Evolutionary conservation across 92 coral and sea anemone species (phyloP), one percentile per base, ranked within the genome.

Genomic region (Bergia puertoricense): DNA sequence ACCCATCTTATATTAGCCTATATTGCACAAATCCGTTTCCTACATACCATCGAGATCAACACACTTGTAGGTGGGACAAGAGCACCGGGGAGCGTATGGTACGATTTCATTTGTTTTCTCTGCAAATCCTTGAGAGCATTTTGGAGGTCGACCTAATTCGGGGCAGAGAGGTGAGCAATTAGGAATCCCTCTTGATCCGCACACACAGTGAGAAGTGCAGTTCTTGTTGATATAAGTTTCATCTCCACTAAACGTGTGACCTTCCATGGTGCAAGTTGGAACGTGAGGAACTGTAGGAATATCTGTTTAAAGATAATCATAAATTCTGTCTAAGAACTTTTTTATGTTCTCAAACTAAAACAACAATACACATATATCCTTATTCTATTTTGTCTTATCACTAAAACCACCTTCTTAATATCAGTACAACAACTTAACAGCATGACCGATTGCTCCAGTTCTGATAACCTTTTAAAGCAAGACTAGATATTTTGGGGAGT

Each of bases 141-240:
- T 74, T 2, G 85, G 85, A 7, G 90, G 71, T 13, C 30, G 38
- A 41, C 67, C 46, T 8, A 42, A 51, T 20, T 51, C 74, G n/a
- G 88, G 92, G 59, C 94, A 92, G 81, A 92, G 89, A 36, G 90
- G 86, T 39, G 68, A 69, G 77, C 94, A 92, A 1, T 77, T 65
- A 11, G 91, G 82, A 66, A 66, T 65, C 37, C 90, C 92, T 20
- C n/a, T n/a, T 30, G 59, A 51, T 41, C 86, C 54, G 82, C 94
- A 92, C 43, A 54, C 80, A 72, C 94, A 92, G 56, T 80, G 40
- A 62, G 85, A 76, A 74, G 89, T 89, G 72, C 94, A 92, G 79
- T 92, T 89, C 22, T 42, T 76, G 69, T 71, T 89, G 8, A 92
- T 75, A 72, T 87, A 89, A 40, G 89, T 79, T 71, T 74, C 88